Conservation (phyloP, 2,888 invertebrate genomes). For the Tetragonisca angustula region DNA sequence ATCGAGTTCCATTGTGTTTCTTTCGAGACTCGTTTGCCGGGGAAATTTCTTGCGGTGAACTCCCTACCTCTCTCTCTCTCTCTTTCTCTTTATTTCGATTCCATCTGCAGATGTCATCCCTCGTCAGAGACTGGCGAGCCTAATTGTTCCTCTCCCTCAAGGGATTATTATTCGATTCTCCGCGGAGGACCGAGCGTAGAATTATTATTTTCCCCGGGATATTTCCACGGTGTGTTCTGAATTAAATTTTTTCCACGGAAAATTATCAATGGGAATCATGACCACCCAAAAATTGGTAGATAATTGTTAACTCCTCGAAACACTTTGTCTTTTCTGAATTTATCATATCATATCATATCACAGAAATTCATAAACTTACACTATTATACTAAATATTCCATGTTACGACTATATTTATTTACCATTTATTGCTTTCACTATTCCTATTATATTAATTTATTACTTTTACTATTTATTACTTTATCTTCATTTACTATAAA, state of each 20-base stretch:
- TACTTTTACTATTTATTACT: too few relatives aligned
- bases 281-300: not conserved
- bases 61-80: not conserved
- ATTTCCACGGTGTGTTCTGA: too few relatives aligned
- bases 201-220: not conserved
- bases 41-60: conserved; percentile 1
- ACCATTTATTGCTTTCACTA: too few relatives aligned
- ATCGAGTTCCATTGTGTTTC: conserved; percentile 24
- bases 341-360: too few relatives aligned
- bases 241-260: not conserved
- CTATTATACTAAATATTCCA: too few relatives aligned
- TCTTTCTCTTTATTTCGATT: conserved; percentile 15
- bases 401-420: too few relatives aligned
- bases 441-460: too few relatives aligned
- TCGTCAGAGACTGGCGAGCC: not conserved
- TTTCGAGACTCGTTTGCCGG: not conserved
- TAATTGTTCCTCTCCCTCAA: not conserved
- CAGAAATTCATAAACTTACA: too few relatives aligned
- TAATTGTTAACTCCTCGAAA: too few relatives aligned
- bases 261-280: too few relatives aligned
- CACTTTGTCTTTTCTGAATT: too few relatives aligned
- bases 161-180: not conserved
- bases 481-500: too few relatives aligned
- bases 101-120: conserved; percentile 1
- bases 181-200: not conserved